Conservation (phyloP, 2,113 vertebrate genomes). For the Orcinus orca region DNA sequence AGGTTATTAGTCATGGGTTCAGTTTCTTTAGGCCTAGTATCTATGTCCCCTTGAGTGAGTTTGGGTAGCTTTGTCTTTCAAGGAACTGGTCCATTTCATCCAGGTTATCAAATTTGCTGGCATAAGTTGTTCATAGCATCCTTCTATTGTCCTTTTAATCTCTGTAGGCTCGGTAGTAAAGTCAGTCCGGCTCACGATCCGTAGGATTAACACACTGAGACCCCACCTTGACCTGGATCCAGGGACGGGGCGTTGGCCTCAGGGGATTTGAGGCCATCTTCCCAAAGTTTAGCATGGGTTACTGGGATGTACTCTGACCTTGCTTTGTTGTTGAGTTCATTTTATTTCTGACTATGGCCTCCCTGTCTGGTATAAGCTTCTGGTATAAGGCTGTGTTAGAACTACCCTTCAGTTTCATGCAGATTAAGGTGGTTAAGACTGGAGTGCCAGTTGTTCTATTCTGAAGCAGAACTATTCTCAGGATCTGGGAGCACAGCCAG, state of each 20-base stretch:
- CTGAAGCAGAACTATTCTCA: neutral
- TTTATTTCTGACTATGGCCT: neutral
- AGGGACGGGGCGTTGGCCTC: neutral
- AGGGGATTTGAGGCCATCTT: neutral
- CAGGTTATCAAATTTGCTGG: neutral
- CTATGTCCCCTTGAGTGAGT: neutral
- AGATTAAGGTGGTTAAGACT: neutral
- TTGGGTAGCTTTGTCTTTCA: neutral
- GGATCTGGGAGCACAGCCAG: neutral
- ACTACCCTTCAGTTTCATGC: neutral
- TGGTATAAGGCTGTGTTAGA: too few relatives aligned
- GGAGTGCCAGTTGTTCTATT: neutral
- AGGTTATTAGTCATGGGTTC: neutral
- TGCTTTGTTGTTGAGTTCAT: neutral
- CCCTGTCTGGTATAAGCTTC: too few relatives aligned
- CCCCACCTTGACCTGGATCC: neutral
- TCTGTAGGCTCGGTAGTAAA: neutral
- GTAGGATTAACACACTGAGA: neutral
- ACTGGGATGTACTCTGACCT: rapidly evolving
- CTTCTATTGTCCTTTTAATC: neutral
- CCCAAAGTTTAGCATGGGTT: neutral
- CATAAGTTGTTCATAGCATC: too few relatives aligned
- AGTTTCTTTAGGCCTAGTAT: neutral
- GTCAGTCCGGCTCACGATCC: neutral
- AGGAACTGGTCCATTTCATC: neutral